These are phyloP conservation scores for Balaeniceps rex DNA, from an alignment of 2,113 vertebrate species.

Conservation along the genomic window DNA sequence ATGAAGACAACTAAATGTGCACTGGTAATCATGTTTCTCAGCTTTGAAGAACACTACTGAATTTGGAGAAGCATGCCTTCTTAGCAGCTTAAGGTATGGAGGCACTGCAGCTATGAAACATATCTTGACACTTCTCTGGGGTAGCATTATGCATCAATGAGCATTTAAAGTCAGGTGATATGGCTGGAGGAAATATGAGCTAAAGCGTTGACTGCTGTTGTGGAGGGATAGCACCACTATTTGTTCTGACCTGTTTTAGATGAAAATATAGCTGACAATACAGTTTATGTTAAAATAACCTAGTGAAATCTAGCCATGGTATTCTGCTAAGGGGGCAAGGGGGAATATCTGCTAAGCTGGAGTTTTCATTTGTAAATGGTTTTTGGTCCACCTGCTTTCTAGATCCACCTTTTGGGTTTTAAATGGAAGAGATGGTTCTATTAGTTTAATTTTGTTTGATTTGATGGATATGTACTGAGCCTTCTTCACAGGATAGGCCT, in stretches of 20 bases:
- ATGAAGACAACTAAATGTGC: not conserved
- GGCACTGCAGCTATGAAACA: not conserved
- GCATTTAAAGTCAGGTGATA: not conserved
- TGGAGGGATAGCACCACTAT: not conserved
- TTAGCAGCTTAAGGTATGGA: not conserved
- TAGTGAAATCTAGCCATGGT: not conserved
- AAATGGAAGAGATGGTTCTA: not conserved
- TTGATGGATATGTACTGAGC: not conserved
- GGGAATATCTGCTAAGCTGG: not conserved
- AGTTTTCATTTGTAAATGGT: not conserved
- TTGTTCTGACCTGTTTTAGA: not conserved
- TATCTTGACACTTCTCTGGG: not conserved
- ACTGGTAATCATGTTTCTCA: not conserved
- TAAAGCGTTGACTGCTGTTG: not conserved
- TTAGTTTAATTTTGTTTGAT: not conserved
- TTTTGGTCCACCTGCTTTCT: not conserved
- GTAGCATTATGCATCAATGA: not conserved
- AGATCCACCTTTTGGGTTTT: not conserved
- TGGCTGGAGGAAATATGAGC: not conserved
- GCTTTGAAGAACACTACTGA: not conserved
- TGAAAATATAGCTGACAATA: not conserved
- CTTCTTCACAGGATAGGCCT: not conserved
- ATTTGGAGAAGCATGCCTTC: not conserved
- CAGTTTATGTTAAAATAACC: not conserved
- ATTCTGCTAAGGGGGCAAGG: not conserved